Conservation (phyloP, 2,797 vertebrate genomes). For the Hoplostethus atlanticus region DNA sequence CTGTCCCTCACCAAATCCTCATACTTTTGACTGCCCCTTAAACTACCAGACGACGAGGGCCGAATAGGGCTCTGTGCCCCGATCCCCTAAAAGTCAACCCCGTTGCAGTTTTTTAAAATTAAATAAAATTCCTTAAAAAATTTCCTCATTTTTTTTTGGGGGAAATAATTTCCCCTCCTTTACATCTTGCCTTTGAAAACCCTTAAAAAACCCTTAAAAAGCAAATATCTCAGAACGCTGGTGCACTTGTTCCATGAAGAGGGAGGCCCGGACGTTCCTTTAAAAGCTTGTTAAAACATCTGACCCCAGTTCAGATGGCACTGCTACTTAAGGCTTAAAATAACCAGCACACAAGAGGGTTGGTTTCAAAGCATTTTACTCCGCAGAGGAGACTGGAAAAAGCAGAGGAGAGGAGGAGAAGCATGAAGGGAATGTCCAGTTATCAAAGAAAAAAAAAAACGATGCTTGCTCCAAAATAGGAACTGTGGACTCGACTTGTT, state of each 20-base stretch:
- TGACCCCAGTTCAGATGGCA: constrained; percentile 17
- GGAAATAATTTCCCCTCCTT: constrained; percentile 23
- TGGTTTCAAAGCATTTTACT: constrained; percentile 20
- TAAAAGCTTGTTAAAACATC: constrained; percentile 36
- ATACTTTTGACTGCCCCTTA: too few species aligned
- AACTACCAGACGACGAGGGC: too few species aligned
- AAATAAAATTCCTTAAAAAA: constrained; percentile 37
- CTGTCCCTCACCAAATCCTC: too few species aligned
- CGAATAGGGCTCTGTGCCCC: too few species aligned
- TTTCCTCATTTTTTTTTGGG: too few species aligned
- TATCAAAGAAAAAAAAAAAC: constrained; percentile 33
- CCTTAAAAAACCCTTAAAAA: too few species aligned
- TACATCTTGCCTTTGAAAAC: too few species aligned
- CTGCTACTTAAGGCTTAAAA: constrained; percentile 36
- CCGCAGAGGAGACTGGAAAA: constrained; percentile 14
- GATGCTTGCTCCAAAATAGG: constrained; percentile 17
- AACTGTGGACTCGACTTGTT: constrained; percentile 5
- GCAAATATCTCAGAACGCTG: too few species aligned
- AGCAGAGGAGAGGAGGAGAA: constrained; percentile 17
- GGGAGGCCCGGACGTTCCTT: background rate
- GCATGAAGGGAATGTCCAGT: constrained; percentile 42
- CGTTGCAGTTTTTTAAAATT: constrained; percentile 22
- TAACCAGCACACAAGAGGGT: constrained; percentile 21
- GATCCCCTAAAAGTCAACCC: constrained; percentile 37
- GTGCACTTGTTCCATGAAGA: background rate